phyloP scores from a whole-genome alignment of 2,888 invertebrate species.

The Yponomeuta malinellus region DNA sequence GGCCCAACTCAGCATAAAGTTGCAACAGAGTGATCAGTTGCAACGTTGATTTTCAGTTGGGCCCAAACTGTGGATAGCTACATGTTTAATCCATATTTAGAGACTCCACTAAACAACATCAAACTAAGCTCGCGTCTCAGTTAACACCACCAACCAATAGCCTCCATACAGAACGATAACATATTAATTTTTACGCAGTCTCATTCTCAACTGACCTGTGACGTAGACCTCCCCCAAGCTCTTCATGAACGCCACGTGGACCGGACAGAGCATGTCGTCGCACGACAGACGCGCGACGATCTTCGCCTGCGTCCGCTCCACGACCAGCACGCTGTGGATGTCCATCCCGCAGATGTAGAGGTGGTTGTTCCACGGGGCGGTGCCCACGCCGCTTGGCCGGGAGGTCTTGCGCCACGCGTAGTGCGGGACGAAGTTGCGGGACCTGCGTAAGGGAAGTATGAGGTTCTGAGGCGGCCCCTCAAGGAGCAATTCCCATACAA shows the following conservation, averaged over 20 bases:
- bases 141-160: too few relatives aligned
- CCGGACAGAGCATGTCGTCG: constrained; percentile 78
- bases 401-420: constrained; percentile 74
- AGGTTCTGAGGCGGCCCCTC: too few relatives aligned
- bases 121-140: too few relatives aligned
- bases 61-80: too few relatives aligned
- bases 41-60: too few relatives aligned
- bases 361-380: constrained; percentile 78
- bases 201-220: constrained; percentile 52
- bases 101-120: too few relatives aligned
- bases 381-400: constrained; percentile 81
- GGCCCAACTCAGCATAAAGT: too few relatives aligned
- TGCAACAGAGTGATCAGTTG: too few relatives aligned
- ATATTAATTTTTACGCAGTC: too few relatives aligned
- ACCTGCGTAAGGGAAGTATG: constrained; percentile 40
- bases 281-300: constrained; percentile 68
- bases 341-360: constrained; percentile 81
- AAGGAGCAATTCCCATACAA: too few relatives aligned
- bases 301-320: constrained; percentile 65
- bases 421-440: constrained; percentile 70
- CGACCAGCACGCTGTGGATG: constrained; percentile 75
- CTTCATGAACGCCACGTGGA: constrained; percentile 76
- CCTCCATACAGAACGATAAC: too few relatives aligned
- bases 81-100: too few relatives aligned
- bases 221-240: constrained; percentile 76